A percentile compares a stretch with the other conserved stretches of the same genome.
phyloP scores from a whole-genome alignment of 2,888 invertebrate species.

The Myathropa florea region DNA sequence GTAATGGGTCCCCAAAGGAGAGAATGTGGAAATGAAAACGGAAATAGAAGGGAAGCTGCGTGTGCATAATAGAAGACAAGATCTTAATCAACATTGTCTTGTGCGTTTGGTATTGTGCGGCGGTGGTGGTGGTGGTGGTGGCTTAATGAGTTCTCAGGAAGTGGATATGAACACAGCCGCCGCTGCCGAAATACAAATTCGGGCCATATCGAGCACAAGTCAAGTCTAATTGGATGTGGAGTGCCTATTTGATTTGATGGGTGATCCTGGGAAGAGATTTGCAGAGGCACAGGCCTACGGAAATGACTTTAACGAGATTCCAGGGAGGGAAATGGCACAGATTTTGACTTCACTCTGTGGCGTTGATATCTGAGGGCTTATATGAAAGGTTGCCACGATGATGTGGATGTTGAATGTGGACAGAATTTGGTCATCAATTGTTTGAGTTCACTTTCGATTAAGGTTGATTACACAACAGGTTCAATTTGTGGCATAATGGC shows the following conservation, averaged over 20 bases:
- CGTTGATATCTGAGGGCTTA: no score
- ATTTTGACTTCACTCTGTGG: no score
- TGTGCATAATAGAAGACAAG: constrained; percentile 9
- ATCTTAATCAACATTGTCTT: constrained; percentile 21
- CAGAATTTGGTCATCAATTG: background rate
- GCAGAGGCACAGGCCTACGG: background rate
- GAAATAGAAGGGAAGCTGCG: background rate
- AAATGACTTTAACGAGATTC: background rate
- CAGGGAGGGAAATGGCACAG: background rate
- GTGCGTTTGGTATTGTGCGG: background rate
- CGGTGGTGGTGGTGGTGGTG: background rate
- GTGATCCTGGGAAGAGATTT: background rate
- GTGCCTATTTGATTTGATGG: background rate
- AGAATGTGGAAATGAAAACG: background rate
- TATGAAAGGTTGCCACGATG: no score
- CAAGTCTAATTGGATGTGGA: background rate
- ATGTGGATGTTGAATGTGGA: background rate
- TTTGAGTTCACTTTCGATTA: background rate
- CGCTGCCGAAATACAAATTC: background rate
- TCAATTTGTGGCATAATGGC: no score
- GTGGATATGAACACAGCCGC: background rate
- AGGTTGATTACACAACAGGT: no score
- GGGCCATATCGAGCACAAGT: background rate
- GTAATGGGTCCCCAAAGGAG: constrained; percentile 33
- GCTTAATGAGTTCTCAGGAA: constrained; percentile 6